These are phyloP conservation scores for Thyatira batis DNA, from an alignment of 2,888 invertebrate species.

Conservation along the genomic window DNA sequence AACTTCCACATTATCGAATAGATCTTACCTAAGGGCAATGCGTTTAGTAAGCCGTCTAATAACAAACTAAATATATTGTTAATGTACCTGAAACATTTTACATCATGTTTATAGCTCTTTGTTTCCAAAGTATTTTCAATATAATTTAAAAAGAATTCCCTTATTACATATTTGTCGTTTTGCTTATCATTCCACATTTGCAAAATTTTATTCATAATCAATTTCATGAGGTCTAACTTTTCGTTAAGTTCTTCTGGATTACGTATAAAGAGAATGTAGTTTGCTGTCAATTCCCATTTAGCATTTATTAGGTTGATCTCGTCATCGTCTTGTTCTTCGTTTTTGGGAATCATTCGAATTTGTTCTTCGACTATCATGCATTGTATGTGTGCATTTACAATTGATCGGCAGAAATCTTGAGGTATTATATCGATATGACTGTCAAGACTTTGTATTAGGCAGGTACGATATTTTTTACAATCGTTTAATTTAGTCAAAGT, in stretches of 20 bases:
- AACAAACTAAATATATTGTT: background rate
- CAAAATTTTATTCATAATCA: background rate
- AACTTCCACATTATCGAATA: background rate
- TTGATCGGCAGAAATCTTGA: no score
- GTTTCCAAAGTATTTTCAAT: background rate
- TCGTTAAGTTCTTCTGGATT: background rate
- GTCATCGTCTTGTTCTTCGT: no score
- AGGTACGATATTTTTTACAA: no score
- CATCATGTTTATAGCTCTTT: background rate
- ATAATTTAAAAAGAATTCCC: background rate
- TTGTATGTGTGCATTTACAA: background rate
- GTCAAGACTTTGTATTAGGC: no score
- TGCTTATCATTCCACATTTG: background rate
- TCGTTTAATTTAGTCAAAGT: background rate
- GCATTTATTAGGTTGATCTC: no score
- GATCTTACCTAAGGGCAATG: background rate
- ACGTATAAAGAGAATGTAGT: no score
- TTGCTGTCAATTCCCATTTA: no score
- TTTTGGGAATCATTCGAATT: no score
- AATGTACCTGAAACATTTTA: background rate
- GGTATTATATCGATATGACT: no score
- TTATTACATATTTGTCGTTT: background rate
- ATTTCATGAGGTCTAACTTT: background rate
- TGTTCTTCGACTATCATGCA: slow-evolving; percentile 8
- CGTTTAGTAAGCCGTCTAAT: background rate